Conservation (phyloP, 2,113 vertebrate species). For the Scomber japonicus region DNA sequence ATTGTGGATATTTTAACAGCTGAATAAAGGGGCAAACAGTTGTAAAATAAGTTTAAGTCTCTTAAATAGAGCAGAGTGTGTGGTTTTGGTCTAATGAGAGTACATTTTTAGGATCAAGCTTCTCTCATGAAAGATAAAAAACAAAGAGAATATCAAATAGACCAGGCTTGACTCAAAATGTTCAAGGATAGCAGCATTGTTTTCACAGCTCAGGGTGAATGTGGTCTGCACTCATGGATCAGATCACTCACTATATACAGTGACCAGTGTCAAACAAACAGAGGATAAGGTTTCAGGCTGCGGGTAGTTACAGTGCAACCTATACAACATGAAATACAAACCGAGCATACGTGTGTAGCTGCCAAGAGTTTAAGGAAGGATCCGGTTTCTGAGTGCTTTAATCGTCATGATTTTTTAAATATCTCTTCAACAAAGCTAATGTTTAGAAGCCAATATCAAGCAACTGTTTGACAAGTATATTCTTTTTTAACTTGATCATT, state of each 20-base stretch:
- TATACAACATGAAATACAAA: constrained; percentile 68
- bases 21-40: constrained; percentile 41
- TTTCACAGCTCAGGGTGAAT: constrained; percentile 41
- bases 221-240: constrained; percentile 33
- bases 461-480: background rate
- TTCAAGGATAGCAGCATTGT: constrained; percentile 41
- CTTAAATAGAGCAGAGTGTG: constrained; percentile 5
- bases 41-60: constrained; percentile 21
- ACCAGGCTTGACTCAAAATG: constrained; percentile 24
- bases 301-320: constrained; percentile 67
- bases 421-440: constrained; percentile 37
- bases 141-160: constrained; percentile 20
- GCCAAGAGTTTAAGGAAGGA: constrained; percentile 45
- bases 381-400: constrained; percentile 58
- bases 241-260: constrained; percentile 45
- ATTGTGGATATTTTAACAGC: constrained; percentile 56
- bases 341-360: constrained; percentile 50
- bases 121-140: constrained; percentile 22
- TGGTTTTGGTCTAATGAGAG: constrained; percentile 5
- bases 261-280: constrained; percentile 61
- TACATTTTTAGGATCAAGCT: constrained; percentile 11
- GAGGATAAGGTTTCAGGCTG: constrained; percentile 59
- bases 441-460: constrained; percentile 4
- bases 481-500: too few relatives aligned
- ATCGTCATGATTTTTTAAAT: constrained; percentile 53